Base-by-base conservation (phyloP, 2,888 invertebrate species). In the Pammene aurita region DNA sequence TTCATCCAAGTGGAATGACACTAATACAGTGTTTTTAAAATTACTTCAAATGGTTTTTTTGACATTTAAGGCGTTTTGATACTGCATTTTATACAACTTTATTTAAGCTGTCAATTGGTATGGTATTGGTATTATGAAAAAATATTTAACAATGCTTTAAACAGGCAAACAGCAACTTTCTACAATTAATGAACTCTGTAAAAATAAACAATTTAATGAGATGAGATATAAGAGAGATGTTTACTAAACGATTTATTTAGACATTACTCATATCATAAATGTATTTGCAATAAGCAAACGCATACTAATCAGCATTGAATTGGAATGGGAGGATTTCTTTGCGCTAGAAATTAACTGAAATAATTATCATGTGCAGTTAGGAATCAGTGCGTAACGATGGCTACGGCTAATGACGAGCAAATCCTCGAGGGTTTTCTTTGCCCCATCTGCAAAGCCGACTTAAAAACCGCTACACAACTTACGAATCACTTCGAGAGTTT, bases 341-440 rank as follows among this genome's bases (percentile, higher is more conserved):
- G 26, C 48, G 34, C 54, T 46, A 55, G 60, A 61, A 66, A 71
- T 60, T 66, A 46, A 66, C 18, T 50, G 61, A n/a, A 26, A 16
- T 70, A 66, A 67, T 57, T 55, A 61, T 56, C 38, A 77, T 78
- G 77, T 73, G 14, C 66, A 73, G 71, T 67, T 79, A 77, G 72
- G 68, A 75, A 74, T 62, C 55, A 14, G 66, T 61, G 16, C 52
- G 41, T 60, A 74, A 83, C 73, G 55, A 92, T 92, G 92, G 92
- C 92, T 71, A 75, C 86, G 67, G 81, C 88, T 70, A 88, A 92
- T 72, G 93, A 91, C 62, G 94, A 93, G 50, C 94, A 94, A 78
- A 96, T 97, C 76, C 92, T 97, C 71, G 98, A 99, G 88, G 99
- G 99, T 6, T 98, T 99, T 83, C 93, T 99, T 10, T 99, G 99